These are phyloP conservation scores for Drosophila fuyamai DNA, from an alignment of 1,140 invertebrate genomes.

Conservation along the genomic window DNA sequence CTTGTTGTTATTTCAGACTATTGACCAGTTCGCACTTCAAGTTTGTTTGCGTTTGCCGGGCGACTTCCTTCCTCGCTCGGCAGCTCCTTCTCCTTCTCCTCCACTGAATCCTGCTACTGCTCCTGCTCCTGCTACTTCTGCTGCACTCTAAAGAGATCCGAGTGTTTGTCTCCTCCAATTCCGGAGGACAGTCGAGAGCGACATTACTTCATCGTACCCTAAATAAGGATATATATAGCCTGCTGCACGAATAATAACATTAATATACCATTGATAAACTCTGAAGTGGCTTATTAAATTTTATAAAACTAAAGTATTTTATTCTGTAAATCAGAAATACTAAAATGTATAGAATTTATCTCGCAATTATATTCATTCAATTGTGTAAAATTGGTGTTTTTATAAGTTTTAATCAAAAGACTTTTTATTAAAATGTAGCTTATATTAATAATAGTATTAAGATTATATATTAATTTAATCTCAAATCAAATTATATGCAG, in stretches of 20 bases:
- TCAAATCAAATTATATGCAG: too few relatives aligned
- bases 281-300: too few relatives aligned
- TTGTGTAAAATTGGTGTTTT: too few relatives aligned
- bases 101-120: neutral
- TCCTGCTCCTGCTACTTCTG: constrained; percentile 12
- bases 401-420: too few relatives aligned
- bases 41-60: constrained; percentile 58
- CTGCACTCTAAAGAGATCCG: constrained; percentile 14
- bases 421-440: too few relatives aligned
- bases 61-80: constrained; percentile 2
- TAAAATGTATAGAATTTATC: too few relatives aligned
- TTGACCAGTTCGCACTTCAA: constrained; percentile 77
- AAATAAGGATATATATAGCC: neutral
- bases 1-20: constrained; percentile 81
- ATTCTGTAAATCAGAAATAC: too few relatives aligned
- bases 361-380: too few relatives aligned
- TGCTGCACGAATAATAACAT: neutral
- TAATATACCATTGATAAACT: neutral
- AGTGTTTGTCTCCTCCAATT: constrained; percentile 27
- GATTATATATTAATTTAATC: too few relatives aligned
- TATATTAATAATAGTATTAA: too few relatives aligned
- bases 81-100: neutral
- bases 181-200: constrained; percentile 6
- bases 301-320: too few relatives aligned
- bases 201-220: constrained; percentile 37